phyloP scores from a whole-genome alignment of 2,797 vertebrate genomes.

The Coregonus suidteri region DNA sequence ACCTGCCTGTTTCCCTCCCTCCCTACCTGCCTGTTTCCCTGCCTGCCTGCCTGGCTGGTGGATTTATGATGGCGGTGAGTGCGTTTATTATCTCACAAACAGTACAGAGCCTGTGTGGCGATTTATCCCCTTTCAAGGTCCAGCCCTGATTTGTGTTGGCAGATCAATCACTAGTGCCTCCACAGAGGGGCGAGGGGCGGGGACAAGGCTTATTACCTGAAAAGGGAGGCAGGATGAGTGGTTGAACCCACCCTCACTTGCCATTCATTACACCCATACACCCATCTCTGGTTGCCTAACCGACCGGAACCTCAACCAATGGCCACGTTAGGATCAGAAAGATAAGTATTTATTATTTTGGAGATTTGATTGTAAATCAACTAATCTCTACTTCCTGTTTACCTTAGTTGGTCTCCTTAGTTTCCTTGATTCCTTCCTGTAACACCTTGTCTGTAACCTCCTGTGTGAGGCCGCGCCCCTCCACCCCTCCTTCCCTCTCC shows the following conservation, averaged over 20 bases:
- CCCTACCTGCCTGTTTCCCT: not conserved
- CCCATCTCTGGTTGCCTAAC: not conserved
- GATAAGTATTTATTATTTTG: not conserved
- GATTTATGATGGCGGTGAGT: slow-evolving; percentile 72
- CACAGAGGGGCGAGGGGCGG: slow-evolving; percentile 13
- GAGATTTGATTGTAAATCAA: not conserved
- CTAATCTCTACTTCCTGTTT: not conserved
- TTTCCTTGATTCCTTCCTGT: not conserved
- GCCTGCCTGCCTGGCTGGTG: slow-evolving; percentile 23
- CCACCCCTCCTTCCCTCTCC: slow-evolving; percentile 2
- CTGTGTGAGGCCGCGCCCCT: not conserved
- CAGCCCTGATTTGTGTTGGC: slow-evolving; percentile 74
- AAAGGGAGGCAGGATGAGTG: slow-evolving; percentile 18
- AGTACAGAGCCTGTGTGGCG: slow-evolving; percentile 64
- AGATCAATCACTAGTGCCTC: slow-evolving; percentile 62
- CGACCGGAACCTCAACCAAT: not conserved
- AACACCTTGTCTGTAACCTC: not conserved
- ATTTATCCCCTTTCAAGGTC: slow-evolving; percentile 75
- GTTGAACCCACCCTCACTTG: slow-evolving; percentile 37
- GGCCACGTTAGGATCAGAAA: not conserved
- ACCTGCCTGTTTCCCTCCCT: slow-evolving; percentile 9
- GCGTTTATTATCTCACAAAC: slow-evolving; percentile 78
- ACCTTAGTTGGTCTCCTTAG: not conserved
- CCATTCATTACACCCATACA: slow-evolving; percentile 15
- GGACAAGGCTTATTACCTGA: slow-evolving; percentile 50